Evolutionary conservation across 2,113 vertebrate species (phyloP), one percentile per base, ranked within the genome.

Genomic region (Ammodytes dubius): DNA sequence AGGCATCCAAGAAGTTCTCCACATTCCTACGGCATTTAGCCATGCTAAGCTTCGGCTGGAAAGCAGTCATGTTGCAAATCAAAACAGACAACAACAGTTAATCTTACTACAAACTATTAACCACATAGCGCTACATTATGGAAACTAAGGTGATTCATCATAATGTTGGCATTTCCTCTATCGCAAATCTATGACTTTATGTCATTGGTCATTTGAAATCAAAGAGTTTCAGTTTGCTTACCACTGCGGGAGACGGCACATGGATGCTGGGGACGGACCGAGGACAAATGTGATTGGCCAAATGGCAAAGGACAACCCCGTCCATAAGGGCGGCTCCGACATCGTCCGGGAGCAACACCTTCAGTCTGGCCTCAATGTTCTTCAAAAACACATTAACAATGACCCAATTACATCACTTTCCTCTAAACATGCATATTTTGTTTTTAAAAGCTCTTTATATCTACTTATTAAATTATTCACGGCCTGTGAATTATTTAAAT

Each of bases 1-100:
- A 99, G n/a, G 97, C 98, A 77, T 99, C 98, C 47, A 99, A 95
- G 84, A 99, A 99, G 95, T 98, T 99, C 94, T 99, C 98, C 81
- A 99, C 98, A 53, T 99, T 99, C 94, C 98, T 96, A 87, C 98
- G 96, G 89, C 98, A 99, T 89, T 99, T 99, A 74, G 98, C 98
- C 98, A 99, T 99, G 92, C 97, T 99, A 81, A 99, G 96, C 92
- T 99, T 99, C 94, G 98, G 98, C 98, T 99, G 91, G 81, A 93
- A 92, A 82, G 39, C 9, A 70, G 52, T 60, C 13, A 76, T 3
- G 54, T 83, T 74, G 83, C 13, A 54, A 8, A 45, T 35, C 12
- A 35, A 9, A 45, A 5, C 39, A 54, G 39, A 52, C 13, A 52
- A 40, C 19, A 43, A 8, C 12, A 45, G 17, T 2, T n/a, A 0